Evolutionary conservation across 2,888 invertebrate species (phyloP), one percentile per base, ranked within the genome.

Genomic region (Diloba caeruleocephala): DNA sequence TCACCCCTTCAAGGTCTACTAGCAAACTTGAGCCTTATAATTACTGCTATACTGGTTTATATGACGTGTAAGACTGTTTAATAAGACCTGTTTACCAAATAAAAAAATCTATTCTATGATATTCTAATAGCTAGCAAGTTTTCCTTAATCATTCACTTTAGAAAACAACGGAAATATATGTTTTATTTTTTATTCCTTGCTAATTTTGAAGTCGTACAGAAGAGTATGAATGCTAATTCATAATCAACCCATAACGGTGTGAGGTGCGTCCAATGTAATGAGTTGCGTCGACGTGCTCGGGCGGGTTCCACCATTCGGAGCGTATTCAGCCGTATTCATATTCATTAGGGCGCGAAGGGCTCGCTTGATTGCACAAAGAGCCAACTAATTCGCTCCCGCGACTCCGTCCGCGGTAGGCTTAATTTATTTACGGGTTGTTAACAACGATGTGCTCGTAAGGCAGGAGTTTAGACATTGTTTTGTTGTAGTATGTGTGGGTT

Each of bases 361-460:
- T 74, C 87, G 93, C 90, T 87, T 94, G 93, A 94, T 93, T 94
- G 93, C 93, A 93, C 93, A 94, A 94, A 94, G 93, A 90, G 90
- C 84, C 74, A 78, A 85, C 91, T 93, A 94, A 94, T 93, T 93
- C 82, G 78, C 82, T 79, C 84, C 85, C 84, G 85, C 77, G 87
- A 85, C 85, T 88, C 76, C 76, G 87, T 76, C 83, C 83, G 79
- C 70, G 64, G 72, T 74, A 78, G 72, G 69, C 79, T 87, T 89
- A 89, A 89, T 88, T 84, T 86, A 82, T 85, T 89, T 86, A 88
- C 80, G 79, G 74, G 56, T 74, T 67, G 71, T 77, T 85, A 83
- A 82, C 79, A 78, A 79, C 72, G 73, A 78, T 75, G 51, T 5
- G 21, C 21, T 21, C 21, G 5, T 55, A 63, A 46, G 39, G 26